Evolutionary conservation across 2,113 vertebrate genomes (phyloP), one percentile per base, ranked within the genome.

Genomic region (Nibea albiflora): DNA sequence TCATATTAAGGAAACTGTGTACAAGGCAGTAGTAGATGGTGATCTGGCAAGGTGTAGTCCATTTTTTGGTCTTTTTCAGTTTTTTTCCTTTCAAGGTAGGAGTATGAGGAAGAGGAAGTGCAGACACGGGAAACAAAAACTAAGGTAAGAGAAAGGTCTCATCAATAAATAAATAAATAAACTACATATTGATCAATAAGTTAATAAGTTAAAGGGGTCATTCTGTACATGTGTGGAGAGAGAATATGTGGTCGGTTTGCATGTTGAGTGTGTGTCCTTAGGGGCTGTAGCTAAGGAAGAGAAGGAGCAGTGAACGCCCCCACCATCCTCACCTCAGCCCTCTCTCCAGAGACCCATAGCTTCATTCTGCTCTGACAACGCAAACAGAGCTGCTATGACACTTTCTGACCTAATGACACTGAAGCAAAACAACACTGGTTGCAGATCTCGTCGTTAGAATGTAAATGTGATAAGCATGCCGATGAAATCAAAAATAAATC

Each of bases 1-100:
- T 93, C 11, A n/a, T 79, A 76, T 94, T 94, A 94, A 95, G 92
- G 93, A 94, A 93, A 94, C 75, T 90, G 93, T 92, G 93, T 93
- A 93, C 91, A 93, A 94, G 93, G 94, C 95, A 95, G 93, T 89
- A 82, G 78, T 81, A 84, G 87, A 94, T 86, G 88, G 76, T 91
- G 88, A 84, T 80, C 81, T 79, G 80, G 78, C 85, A 85, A 91
- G 86, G 87, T 91, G 80, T 81, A 39, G 78, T 67, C n/a, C 17
- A 50, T 73, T 63, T 68, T 77, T 39, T 49, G 19, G 22, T 61
- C 14, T 15, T 52, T 73, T 67, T 71, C 20, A 52, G 4, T 72
- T 47, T 60, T 54, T 35, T 52, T 53, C 44, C 44, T 35, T 67
- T 69, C 1, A 22, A 66, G 39, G 65, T 3, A 4, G 20, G 31